A percentile compares a stretch with the other conserved stretches of the same genome.
phyloP scores from a whole-genome alignment of 2,113 vertebrate genomes.

The Semicossyphus pulcher region DNA sequence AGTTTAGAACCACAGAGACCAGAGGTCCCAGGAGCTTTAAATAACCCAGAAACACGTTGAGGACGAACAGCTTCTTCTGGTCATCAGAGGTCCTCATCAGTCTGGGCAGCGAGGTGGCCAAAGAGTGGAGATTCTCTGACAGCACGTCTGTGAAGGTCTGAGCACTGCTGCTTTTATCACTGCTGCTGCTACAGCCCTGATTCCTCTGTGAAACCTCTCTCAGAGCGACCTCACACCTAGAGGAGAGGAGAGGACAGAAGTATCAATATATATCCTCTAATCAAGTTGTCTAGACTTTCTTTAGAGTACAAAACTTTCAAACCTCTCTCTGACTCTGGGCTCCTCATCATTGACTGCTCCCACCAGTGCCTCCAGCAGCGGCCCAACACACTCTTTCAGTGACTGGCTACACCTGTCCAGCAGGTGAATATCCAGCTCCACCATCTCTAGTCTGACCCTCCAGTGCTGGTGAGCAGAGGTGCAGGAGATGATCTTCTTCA shows the following conservation, averaged over 20 bases:
- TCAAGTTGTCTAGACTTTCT: background rate
- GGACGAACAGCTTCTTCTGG: constrained; percentile 87
- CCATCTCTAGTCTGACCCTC: constrained; percentile 89
- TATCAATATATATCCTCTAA: background rate
- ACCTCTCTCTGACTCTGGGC: constrained; percentile 83
- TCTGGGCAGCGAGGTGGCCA: constrained; percentile 90
- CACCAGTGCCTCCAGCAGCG: constrained; percentile 89
- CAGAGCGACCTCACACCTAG: constrained; percentile 79
- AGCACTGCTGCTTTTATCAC: constrained; percentile 43
- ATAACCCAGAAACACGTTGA: constrained; percentile 90
- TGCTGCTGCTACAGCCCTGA: constrained; percentile 42
- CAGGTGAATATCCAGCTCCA: constrained; percentile 85
- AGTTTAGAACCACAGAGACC: constrained; percentile 86
- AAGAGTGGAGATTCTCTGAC: constrained; percentile 91
- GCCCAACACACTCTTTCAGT: constrained; percentile 82
- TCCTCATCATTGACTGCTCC: constrained; percentile 89
- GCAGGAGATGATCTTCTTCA: constrained; percentile 87
- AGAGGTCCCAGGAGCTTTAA: constrained; percentile 90
- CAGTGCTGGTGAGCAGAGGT: constrained; percentile 90
- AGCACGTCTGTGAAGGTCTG: constrained; percentile 87
- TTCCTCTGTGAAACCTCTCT: constrained; percentile 76
- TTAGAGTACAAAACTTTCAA: background rate
- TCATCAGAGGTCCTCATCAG: constrained; percentile 93
- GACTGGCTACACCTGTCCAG: constrained; percentile 85
- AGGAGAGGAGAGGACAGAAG: constrained; percentile 16